Base-by-base conservation (phyloP, 2,888 invertebrate genomes). In the Atethmia centrago region DNA sequence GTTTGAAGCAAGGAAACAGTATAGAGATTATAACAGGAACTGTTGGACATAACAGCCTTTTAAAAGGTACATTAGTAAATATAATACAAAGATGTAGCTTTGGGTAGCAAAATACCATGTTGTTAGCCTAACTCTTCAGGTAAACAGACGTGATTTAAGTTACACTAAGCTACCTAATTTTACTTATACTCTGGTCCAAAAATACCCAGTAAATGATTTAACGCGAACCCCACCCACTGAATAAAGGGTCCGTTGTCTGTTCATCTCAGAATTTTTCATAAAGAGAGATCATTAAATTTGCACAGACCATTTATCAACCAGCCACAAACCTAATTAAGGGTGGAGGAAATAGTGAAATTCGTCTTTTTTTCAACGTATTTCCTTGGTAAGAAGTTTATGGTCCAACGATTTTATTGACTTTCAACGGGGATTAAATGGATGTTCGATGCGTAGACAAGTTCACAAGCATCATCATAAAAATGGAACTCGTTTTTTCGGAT, bases 241-340 rank as follows among this genome's bases (percentile, higher is more conserved):
- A 87, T 77, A 79, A 84, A 71, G 73, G 71, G 61, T 62, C 66
- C 70, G 75, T 84, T 85, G 79, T 85, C 82, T 80, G 82, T 86
- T 77, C 86, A 82, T 83, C 77, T 70, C 74, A 72, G 63, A 68
- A 77, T 84, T 86, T 86, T 84, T 81, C 79, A 71, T 84, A 82
- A 86, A 87, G 69, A 59, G 58, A 74, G 83, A 80, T 89, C 88
- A 86, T 89, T 88, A 88, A 89, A 89, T 89, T 89, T 85, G 80
- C 85, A 84, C 88, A 87, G 85, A 82, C 86, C 88, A 89, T 89
- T 89, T 88, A 85, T 88, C 87, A 86, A 69, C 77, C 71, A 63
- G 53, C 64, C 75, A 79, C 78, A 74, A 61, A 74, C 80, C 83
- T 85, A 87, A 86, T 87, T 80, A 88, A 64, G 74, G 73, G 25